Conservation (phyloP, 2,797 vertebrate genomes). For the Sebastes paucispinis region DNA sequence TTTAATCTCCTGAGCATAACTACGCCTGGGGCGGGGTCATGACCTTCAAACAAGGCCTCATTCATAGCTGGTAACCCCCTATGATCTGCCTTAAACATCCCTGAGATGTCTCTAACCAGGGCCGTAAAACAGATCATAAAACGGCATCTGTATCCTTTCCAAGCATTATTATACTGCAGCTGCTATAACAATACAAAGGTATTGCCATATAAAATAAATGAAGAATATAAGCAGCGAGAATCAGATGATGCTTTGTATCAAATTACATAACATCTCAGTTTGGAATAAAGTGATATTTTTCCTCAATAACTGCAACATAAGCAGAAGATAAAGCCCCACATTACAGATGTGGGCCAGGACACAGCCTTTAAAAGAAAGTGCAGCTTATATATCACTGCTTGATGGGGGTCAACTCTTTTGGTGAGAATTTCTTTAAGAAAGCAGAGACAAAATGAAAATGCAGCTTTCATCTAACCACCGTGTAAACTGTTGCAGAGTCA, state of each 20-base stretch:
- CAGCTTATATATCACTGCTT: not conserved
- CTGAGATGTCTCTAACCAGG: not conserved
- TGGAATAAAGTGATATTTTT: not conserved
- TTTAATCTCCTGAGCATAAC: not conserved
- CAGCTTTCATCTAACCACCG: not conserved
- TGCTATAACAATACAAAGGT: not conserved
- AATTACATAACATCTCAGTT: not conserved
- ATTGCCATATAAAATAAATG: not conserved
- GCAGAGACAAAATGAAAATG: not conserved
- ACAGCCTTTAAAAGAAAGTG: constrained; percentile 7
- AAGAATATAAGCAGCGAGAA: not conserved
- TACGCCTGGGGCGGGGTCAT: not conserved
- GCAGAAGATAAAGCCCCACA: not conserved
- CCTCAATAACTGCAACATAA: not conserved
- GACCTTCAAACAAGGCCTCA: not conserved
- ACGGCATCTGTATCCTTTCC: not conserved
- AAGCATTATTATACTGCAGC: not conserved
- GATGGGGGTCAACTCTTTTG: not conserved
- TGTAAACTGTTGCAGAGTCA: not conserved
- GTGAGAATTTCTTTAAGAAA: not conserved
- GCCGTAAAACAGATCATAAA: not conserved
- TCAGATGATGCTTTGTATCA: not conserved
- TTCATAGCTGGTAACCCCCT: not conserved
- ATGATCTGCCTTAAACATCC: not conserved
- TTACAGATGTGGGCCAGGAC: too few species aligned